Percentiles rank a stretch among this genome's conserved stretches.
phyloP scores from a whole-genome alignment of 2,888 invertebrate species.

The Gandaritis pyraliata region DNA sequence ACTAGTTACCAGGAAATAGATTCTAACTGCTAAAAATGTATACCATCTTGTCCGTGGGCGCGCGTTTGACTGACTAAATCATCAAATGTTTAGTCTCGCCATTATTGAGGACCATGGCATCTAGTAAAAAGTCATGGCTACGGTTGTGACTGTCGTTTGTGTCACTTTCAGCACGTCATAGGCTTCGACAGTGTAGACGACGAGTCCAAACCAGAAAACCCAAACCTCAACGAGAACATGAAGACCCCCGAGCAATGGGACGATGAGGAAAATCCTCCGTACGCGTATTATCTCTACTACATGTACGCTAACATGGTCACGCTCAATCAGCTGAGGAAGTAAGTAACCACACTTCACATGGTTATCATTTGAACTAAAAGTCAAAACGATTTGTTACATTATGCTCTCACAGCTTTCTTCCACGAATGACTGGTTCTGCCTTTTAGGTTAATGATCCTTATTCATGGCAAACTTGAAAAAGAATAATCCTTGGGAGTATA shows the following conservation, averaged over 20 bases:
- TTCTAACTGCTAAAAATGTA: background rate
- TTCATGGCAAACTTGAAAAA: too few relatives aligned
- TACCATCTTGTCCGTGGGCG: too few relatives aligned
- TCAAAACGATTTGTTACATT: too few relatives aligned
- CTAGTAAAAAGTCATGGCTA: background rate
- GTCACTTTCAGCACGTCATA: constrained; percentile 88
- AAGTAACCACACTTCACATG: constrained; percentile 58
- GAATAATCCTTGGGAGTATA: too few relatives aligned
- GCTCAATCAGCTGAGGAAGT: constrained; percentile 96
- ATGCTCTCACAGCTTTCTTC: too few relatives aligned
- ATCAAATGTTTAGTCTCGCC: too few relatives aligned
- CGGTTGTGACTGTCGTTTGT: background rate
- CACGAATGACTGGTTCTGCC: too few relatives aligned
- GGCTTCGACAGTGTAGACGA: constrained; percentile 99
- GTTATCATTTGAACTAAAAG: too few relatives aligned
- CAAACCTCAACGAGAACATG: constrained; percentile 92
- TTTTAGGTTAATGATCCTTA: too few relatives aligned
- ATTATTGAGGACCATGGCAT: too few relatives aligned
- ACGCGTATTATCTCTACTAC: constrained; percentile 98
- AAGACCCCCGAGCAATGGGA: constrained; percentile 93
- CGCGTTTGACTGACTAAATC: too few relatives aligned
- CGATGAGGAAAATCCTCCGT: constrained; percentile 97
- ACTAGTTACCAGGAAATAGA: background rate
- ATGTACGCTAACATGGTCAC: constrained; percentile 98
- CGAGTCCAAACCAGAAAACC: constrained; percentile 99